Evolutionary conservation across 1,140 invertebrate species (phyloP).

Genomic region (Magallana ariakensis): DNA sequence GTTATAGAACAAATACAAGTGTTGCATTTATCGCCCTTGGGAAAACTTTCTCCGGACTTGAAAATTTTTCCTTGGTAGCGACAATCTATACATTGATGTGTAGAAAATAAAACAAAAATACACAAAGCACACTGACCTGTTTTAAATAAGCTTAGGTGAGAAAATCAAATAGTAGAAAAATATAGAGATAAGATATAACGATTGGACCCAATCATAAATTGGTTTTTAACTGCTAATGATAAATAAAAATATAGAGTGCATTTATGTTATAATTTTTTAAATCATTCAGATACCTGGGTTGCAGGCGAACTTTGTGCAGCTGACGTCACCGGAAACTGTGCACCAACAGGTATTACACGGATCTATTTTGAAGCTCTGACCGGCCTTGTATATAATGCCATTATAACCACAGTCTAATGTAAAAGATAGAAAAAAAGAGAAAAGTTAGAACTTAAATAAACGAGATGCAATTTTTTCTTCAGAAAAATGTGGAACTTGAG

Average conservation of each 20-base stretch:
- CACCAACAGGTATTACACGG: conserved; percentile 21
- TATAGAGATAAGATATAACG: too few relatives aligned
- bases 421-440: background rate
- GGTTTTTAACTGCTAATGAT: too few relatives aligned
- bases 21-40: conserved; percentile 41
- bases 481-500: too few relatives aligned
- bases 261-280: too few relatives aligned
- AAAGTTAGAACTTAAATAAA: too few relatives aligned
- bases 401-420: background rate
- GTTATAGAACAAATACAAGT: conserved; percentile 26
- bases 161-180: too few relatives aligned
- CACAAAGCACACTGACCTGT: too few relatives aligned
- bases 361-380: background rate
- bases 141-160: too few relatives aligned
- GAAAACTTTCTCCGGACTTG: conserved; percentile 31
- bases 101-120: too few relatives aligned
- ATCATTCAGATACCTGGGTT: background rate
- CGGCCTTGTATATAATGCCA: background rate
- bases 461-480: too few relatives aligned
- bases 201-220: too few relatives aligned
- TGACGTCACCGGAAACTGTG: background rate
- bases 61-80: background rate
- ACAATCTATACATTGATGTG: background rate
- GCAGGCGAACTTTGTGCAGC: conserved; percentile 34
- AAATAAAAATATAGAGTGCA: too few relatives aligned